Evolutionary conservation across 2,113 vertebrate species (phyloP).

Genomic region (Zapornia atra): DNA sequence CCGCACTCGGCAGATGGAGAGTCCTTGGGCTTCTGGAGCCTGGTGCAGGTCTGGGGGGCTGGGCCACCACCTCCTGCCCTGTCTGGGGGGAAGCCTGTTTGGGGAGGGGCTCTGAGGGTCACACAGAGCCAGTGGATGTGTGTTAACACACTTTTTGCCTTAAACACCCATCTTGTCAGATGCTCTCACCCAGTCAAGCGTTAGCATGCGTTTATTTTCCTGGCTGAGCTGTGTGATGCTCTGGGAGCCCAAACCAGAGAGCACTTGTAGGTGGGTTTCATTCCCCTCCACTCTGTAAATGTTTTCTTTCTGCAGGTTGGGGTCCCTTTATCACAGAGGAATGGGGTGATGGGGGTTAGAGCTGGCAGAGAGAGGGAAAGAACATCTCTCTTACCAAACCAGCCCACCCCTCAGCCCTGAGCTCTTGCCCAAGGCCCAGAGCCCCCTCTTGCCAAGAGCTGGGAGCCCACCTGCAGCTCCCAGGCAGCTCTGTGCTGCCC

Average conservation of each 20-base stretch:
- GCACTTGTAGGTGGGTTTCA: neutral
- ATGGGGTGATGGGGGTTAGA: neutral
- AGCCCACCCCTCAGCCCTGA: neutral
- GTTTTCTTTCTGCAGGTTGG: neutral
- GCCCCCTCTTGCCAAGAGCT: neutral
- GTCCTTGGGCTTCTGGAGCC: neutral
- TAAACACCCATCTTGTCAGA: neutral
- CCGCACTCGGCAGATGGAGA: neutral
- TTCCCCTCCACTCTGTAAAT: neutral
- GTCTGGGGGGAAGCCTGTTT: neutral
- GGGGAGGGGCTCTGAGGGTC: neutral
- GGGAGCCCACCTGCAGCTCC: neutral
- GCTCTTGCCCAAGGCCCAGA: neutral
- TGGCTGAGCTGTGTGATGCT: neutral
- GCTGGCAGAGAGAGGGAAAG: neutral
- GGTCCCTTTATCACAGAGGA: neutral
- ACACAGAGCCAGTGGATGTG: fast-evolving
- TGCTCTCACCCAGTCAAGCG: neutral
- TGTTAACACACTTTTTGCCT: neutral
- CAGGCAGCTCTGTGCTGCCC: neutral
- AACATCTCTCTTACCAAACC: neutral
- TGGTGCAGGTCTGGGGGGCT: neutral
- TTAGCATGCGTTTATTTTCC: neutral
- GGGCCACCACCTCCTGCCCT: neutral
- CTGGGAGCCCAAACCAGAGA: neutral